These are phyloP conservation scores for Phrynocephalus versicolor DNA, from an alignment of 2,113 vertebrate genomes.

Conservation along the genomic window DNA sequence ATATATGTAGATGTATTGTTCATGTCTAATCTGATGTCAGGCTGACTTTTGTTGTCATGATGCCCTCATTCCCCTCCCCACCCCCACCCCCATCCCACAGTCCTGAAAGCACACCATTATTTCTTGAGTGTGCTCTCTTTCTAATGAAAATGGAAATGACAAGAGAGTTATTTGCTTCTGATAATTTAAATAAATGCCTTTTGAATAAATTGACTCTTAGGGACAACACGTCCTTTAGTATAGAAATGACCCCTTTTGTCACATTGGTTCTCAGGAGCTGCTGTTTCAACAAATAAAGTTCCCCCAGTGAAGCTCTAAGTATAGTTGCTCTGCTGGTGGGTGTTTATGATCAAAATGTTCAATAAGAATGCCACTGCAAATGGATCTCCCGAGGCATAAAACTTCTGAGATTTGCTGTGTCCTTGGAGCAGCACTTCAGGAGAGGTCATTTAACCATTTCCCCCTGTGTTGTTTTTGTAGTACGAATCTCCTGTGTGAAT, in stretches of 20 bases:
- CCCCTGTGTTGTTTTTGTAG: not conserved
- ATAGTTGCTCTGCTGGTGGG: not conserved
- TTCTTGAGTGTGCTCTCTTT: not conserved
- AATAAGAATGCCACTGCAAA: not conserved
- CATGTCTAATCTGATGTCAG: not conserved
- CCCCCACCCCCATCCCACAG: too few species aligned
- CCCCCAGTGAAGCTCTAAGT: not conserved
- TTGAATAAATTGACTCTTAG: not conserved
- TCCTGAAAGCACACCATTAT: not conserved
- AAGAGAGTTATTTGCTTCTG: not conserved
- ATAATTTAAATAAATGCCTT: conserved; percentile 14
- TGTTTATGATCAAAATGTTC: not conserved
- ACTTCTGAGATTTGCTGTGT: not conserved
- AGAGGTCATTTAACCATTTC: not conserved
- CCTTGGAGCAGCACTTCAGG: not conserved
- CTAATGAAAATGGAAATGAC: not conserved
- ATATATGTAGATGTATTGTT: not conserved
- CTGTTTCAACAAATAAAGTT: not conserved
- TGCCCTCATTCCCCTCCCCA: not conserved
- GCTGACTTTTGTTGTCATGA: conserved; percentile 7
- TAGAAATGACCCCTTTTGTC: not conserved
- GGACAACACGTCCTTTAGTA: not conserved
- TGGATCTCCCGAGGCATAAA: not conserved
- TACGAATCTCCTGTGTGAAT: not conserved
- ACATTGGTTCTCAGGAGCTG: not conserved